Base-by-base conservation (phyloP, 2,113 vertebrate species). In the Origma solitaria region DNA sequence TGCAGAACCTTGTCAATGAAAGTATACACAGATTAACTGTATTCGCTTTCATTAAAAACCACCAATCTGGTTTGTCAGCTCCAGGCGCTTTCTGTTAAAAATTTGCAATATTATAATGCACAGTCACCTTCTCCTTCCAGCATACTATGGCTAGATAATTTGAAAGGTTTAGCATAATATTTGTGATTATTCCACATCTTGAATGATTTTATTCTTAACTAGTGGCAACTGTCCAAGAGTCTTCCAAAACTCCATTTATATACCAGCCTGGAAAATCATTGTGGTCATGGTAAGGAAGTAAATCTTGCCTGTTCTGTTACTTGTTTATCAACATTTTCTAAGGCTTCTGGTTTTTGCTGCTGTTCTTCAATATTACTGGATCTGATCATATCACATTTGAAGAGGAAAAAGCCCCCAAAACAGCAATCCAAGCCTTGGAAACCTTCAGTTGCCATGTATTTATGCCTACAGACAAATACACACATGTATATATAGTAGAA, bases 1-100 rank as follows among this genome's bases (percentile, higher is more conserved):
- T 84, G 95, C 83, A 96, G 88, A 96, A 97, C 95, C 93, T 78
- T 88, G 94, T 96, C 95, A 96, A 50, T 90, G 85, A 86, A 95
- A 96, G 88, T 84, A 94, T 72, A 94, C 86, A 88, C 90, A 96
- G 69, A 92, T 86, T 95, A 96, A 94, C 95, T 92, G 65, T 69
- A 92, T 79, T 97, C 86, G 4, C 45, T 93, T 95, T 93, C 88
- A 95, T 95, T 92, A 93, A 92, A 90, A 96, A 88, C 2, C 37
- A 88, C 53, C 82, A 96, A 95, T 88, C 94, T 96, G 94, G 77
- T 95, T 96, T 45, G 13, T 91, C 95, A 92, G 83, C 65, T 88
- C 65, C 61, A 68, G 68, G 88, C 79, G 23, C 33, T 88, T 85
- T 70, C 85, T 83, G 33, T 58, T 82, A 77, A 90, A 62, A 92